These are phyloP conservation scores for Anarhynchus alexandrinus DNA, from an alignment of 2,113 vertebrate genomes.

Conservation along the genomic window DNA sequence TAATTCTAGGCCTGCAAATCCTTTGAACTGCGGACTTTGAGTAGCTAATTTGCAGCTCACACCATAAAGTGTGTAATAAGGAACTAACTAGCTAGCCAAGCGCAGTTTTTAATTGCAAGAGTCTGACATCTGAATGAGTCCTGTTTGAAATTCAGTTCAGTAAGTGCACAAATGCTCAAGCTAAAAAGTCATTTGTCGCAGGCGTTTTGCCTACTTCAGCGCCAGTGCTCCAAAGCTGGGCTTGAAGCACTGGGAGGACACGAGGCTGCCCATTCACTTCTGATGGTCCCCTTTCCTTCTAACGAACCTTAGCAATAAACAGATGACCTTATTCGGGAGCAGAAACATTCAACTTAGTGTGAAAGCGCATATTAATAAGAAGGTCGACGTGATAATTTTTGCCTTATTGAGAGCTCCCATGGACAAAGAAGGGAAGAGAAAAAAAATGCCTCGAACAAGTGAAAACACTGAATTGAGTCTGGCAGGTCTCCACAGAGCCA, in stretches of 20 bases:
- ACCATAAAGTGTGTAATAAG: constrained; percentile 39
- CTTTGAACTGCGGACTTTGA: constrained; percentile 54
- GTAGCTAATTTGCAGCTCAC: constrained; percentile 58
- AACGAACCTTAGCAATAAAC: background rate
- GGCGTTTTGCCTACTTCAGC: background rate
- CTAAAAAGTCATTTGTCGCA: constrained; percentile 34
- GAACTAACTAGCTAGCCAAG: constrained; percentile 40
- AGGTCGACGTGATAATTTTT: background rate
- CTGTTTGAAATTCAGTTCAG: constrained; percentile 43
- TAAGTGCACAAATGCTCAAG: constrained; percentile 4
- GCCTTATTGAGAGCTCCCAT: background rate
- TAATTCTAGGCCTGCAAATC: constrained; percentile 60
- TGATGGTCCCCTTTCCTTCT: background rate
- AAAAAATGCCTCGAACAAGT: background rate
- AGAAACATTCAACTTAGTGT: background rate
- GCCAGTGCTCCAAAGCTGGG: background rate
- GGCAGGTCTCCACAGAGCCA: background rate
- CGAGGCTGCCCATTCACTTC: background rate
- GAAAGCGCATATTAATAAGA: background rate
- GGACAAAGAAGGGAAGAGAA: background rate
- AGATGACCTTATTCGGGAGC: background rate
- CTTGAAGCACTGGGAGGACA: background rate
- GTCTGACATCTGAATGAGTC: constrained; percentile 45
- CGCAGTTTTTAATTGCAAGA: constrained; percentile 54
- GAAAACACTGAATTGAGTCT: background rate